Evolutionary conservation across 2,113 vertebrate genomes (phyloP).

Genomic region (Passer domesticus): DNA sequence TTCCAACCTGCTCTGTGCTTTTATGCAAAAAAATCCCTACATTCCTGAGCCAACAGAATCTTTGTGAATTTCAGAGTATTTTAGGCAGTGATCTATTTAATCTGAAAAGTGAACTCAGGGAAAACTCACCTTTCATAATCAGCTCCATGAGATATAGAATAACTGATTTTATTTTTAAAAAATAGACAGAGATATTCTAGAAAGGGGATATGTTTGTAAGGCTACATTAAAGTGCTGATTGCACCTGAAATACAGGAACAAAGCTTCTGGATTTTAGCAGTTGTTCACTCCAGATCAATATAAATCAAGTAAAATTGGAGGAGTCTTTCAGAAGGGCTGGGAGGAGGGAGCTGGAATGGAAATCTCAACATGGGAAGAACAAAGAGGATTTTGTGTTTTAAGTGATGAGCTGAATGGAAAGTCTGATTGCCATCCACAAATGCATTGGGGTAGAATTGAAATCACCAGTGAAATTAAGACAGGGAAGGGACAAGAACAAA

Average conservation of each 20-base stretch:
- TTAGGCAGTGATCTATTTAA: not conserved
- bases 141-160: not conserved
- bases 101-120: not conserved
- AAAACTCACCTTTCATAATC: not conserved
- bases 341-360: not conserved
- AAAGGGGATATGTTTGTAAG: fast-evolving
- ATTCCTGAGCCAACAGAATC: not conserved
- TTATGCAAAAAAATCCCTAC: not conserved
- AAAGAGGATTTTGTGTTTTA: not conserved
- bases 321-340: not conserved
- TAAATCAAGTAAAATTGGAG: not conserved
- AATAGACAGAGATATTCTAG: not conserved
- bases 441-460: not conserved
- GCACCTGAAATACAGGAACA: not conserved
- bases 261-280: not conserved
- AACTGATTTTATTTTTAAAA: not conserved
- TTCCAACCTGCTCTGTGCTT: not conserved
- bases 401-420: not conserved
- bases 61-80: not conserved
- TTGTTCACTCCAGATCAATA: not conserved
- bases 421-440: not conserved
- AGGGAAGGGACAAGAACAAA: not conserved
- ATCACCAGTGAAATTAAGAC: constrained; percentile 7
- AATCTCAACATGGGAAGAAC: not conserved
- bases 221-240: not conserved